Evolutionary conservation across 37 sponge, comb jelly and placozoan genomes (phyloP).

Genomic region (Aphrocallistes beatrix): DNA sequence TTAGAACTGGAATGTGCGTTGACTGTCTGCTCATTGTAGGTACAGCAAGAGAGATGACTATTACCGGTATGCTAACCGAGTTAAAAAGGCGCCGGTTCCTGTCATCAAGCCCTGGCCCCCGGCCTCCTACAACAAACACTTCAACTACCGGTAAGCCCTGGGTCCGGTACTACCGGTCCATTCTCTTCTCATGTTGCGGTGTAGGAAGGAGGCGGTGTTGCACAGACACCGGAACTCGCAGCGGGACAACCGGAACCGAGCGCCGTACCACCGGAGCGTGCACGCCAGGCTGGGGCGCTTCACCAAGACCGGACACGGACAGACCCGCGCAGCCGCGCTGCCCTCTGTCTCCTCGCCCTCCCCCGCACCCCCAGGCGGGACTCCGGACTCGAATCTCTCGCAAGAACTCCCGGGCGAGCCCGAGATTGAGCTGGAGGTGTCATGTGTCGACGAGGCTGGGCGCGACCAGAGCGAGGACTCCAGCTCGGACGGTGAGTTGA

Average conservation of each 20-base stretch:
- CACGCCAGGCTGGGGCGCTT: background rate
- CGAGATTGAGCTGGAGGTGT: conserved; percentile 3
- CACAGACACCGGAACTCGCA: conserved; percentile 6
- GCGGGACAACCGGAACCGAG: background rate
- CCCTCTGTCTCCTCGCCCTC: background rate
- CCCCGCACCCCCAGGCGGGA: background rate
- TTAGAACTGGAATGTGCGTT: background rate
- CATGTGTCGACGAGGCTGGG: background rate
- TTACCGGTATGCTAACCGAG: conserved; percentile 3
- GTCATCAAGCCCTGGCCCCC: conserved; percentile 9
- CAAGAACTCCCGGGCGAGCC: background rate
- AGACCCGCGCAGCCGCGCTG: background rate
- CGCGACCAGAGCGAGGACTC: background rate
- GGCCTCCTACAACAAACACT: background rate
- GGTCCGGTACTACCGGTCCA: background rate
- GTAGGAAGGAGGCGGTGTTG: conserved; percentile 10
- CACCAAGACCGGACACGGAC: background rate
- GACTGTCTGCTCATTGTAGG: background rate
- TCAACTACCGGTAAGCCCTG: background rate
- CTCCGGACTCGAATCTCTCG: background rate
- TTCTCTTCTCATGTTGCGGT: background rate
- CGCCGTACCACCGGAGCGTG: background rate
- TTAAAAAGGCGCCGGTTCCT: background rate
- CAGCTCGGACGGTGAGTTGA: too few relatives aligned
- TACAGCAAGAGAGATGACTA: conserved; percentile 16